Base-by-base conservation (phyloP, 2,113 vertebrate species). In the Alaudala cheleensis region DNA sequence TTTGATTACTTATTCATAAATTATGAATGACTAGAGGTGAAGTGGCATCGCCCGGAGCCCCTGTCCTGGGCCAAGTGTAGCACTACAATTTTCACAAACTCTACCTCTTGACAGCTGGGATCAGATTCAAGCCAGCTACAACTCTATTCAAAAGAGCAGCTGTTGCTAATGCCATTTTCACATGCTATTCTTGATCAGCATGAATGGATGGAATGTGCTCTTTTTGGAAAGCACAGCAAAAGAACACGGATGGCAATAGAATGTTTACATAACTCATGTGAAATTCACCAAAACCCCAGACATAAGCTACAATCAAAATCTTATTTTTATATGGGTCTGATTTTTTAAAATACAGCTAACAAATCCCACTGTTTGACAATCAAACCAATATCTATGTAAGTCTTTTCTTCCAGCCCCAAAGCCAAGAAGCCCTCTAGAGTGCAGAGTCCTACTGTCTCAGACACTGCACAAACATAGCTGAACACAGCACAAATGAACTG, bases 1-100 rank as follows among this genome's bases (percentile, higher is more conserved):
- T 86, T 91, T 88, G 93, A 95, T 86, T 83, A 77, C 67, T 91
- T 47, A 66, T 81, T 94, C 51, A 93, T 51, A 81, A 91, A 92
- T 81, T 26, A 86, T 79, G 53, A 96, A 89, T 87, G 60, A 72
- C 23, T 64, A 74, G 65, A 87, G 65, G 91, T 91, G 76, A 93
- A 93, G 77, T 9, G 60, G 80, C 80, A 74, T 51, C 0, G 1
- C 80, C 56, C 7, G 19, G 65, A 81, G 45, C 33, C 86, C 70
- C 77, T 69, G 80, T 81, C 65, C 81, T 45, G 44, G 77, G 47
- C 82, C 65, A 92, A 86, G 65, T 9, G 53, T 9, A 56, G 69
- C 6, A 12, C 44, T 66, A 72, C 40, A 37, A 54, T 89, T 96
- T 79, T 84, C 54, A 76, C 60, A 51, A 73, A 92, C 69, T 37